phyloP scores from a whole-genome alignment of 2,113 vertebrate species.

The Leucosticte australis region DNA sequence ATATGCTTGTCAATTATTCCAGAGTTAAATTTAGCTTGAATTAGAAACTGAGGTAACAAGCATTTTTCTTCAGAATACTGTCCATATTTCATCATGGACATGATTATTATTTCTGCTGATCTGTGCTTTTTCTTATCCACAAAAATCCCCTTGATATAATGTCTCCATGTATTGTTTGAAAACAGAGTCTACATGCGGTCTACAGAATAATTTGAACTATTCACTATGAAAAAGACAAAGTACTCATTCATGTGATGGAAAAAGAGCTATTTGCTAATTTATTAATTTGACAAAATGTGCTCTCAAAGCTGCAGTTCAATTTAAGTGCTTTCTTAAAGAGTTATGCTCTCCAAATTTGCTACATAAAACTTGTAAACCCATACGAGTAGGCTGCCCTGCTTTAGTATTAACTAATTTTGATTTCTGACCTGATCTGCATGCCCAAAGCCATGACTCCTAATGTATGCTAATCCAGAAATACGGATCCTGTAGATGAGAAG shows the following conservation, averaged over 20 bases:
- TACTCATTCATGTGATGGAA: neutral
- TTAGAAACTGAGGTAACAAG: neutral
- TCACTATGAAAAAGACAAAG: neutral
- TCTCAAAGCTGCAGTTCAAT: neutral
- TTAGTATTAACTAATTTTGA: neutral
- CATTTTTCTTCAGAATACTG: neutral
- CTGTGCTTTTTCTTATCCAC: neutral
- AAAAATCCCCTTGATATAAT: rapidly evolving
- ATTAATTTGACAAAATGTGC: neutral
- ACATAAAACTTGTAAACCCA: neutral
- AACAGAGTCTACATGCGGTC: neutral
- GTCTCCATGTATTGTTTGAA: neutral
- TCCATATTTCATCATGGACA: neutral
- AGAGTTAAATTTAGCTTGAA: neutral
- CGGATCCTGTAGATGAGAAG: neutral
- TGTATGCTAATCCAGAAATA: neutral
- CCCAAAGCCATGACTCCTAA: neutral
- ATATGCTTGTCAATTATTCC: neutral
- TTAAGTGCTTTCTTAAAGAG: neutral
- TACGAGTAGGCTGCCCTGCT: neutral
- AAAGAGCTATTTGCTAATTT: neutral
- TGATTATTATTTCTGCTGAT: neutral
- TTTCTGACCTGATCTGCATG: neutral
- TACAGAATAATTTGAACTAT: neutral
- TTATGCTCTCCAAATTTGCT: neutral